These are phyloP conservation scores for Electrona antarctica DNA, from an alignment of 2,113 vertebrate species.

Conservation along the genomic window DNA sequence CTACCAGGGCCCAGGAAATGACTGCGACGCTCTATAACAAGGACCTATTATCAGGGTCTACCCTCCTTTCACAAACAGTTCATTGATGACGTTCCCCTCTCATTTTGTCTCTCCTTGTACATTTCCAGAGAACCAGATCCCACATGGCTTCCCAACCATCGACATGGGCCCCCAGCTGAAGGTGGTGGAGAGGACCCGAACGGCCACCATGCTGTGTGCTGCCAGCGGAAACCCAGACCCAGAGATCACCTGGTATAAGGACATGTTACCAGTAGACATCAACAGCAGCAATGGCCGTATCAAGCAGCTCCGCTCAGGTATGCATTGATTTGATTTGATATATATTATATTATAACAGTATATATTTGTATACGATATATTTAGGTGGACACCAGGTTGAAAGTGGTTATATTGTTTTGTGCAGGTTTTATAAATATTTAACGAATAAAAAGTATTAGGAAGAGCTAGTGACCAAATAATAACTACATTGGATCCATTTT, in stretches of 20 bases:
- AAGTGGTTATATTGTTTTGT: no score
- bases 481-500: no score
- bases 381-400: no score
- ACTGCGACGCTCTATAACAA: no score
- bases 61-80: not conserved
- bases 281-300: slow-evolving; percentile 92
- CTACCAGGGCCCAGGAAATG: no score
- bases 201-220: slow-evolving; percentile 96
- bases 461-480: no score
- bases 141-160: slow-evolving; percentile 92
- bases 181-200: slow-evolving; percentile 94
- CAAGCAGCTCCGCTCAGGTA: slow-evolving; percentile 98
- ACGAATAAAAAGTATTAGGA: no score
- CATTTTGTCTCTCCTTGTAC: not conserved
- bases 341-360: not conserved
- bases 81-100: not conserved
- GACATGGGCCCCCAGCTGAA: slow-evolving; percentile 99
- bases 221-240: slow-evolving; percentile 97
- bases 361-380: not conserved
- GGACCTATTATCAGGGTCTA: no score
- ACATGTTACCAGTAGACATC: slow-evolving; percentile 96
- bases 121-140: slow-evolving; percentile 91
- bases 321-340: slow-evolving; percentile 16
- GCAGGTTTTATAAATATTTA: no score
- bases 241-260: slow-evolving; percentile 98